These are phyloP conservation scores for Pedetes capensis DNA, from an alignment of 2,113 vertebrate species.

Conservation along the genomic window DNA sequence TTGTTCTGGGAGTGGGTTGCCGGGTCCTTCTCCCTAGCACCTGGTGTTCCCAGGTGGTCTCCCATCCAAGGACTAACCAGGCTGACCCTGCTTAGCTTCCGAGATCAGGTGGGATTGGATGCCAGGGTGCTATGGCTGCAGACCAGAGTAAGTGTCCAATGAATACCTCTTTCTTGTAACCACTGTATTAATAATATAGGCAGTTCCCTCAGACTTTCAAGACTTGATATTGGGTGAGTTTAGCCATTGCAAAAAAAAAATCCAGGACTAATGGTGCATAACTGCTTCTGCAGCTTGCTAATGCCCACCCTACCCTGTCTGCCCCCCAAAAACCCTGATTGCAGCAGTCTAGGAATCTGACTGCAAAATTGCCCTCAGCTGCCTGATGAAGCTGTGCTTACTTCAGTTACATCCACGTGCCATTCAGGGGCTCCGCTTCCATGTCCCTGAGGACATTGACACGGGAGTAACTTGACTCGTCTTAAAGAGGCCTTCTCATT, in stretches of 20 bases:
- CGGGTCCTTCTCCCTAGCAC: too few species aligned
- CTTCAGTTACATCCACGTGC: accelerated
- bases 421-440: background rate
- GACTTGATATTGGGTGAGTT: background rate
- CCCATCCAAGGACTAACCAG: too few species aligned
- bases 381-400: accelerated
- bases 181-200: background rate
- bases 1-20: too few species aligned
- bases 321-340: background rate
- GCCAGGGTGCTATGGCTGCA: too few species aligned
- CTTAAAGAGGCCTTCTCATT: background rate
- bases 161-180: background rate
- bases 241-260: background rate
- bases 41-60: too few species aligned
- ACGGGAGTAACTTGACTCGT: background rate
- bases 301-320: background rate
- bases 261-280: background rate
- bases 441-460: background rate
- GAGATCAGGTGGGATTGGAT: too few species aligned
- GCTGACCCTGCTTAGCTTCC: too few species aligned
- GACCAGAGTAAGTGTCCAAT: background rate
- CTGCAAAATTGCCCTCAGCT: background rate
- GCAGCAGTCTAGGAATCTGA: background rate
- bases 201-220: background rate
- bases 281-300: background rate